Conservation (phyloP, 2,797 vertebrate genomes). For the Echiichthys vipera region DNA sequence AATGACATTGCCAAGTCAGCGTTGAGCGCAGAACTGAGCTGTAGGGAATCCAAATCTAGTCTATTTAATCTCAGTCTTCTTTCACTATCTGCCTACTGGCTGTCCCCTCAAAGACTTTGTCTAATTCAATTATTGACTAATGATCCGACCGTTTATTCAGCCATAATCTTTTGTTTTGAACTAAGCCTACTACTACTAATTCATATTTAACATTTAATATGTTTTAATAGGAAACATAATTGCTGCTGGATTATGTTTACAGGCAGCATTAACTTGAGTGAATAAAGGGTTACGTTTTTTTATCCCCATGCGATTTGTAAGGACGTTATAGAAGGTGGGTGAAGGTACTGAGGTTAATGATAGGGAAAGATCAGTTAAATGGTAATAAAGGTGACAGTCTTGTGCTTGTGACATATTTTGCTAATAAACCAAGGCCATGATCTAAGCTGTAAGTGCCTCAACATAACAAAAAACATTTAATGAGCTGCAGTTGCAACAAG, state of each 20-base stretch:
- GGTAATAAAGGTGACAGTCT: no score
- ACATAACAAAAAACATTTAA: no score
- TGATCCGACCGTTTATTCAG: background rate
- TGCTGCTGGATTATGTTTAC: background rate
- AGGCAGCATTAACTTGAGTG: background rate
- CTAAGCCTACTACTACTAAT: no score
- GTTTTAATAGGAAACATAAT: background rate
- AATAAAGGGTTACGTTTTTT: background rate
- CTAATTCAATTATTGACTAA: constrained; percentile 30
- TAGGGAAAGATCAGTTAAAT: no score
- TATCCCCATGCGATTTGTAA: background rate
- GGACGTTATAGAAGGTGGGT: no score
- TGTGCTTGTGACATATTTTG: no score
- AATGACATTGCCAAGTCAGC: constrained; percentile 59
- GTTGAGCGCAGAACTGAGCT: constrained; percentile 24
- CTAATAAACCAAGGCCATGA: no score
- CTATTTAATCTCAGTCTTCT: constrained; percentile 24
- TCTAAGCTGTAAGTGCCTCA: no score
- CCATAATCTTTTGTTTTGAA: background rate
- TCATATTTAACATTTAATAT: no score
- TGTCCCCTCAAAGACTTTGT: constrained; percentile 27
- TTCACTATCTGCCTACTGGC: constrained; percentile 3
- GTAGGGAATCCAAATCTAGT: constrained; percentile 27
- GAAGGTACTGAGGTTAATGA: no score
- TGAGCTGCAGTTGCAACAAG: no score